phyloP scores from a whole-genome alignment of 92 coral and sea anemone genomes.

The Epizoanthus rinbou region DNA sequence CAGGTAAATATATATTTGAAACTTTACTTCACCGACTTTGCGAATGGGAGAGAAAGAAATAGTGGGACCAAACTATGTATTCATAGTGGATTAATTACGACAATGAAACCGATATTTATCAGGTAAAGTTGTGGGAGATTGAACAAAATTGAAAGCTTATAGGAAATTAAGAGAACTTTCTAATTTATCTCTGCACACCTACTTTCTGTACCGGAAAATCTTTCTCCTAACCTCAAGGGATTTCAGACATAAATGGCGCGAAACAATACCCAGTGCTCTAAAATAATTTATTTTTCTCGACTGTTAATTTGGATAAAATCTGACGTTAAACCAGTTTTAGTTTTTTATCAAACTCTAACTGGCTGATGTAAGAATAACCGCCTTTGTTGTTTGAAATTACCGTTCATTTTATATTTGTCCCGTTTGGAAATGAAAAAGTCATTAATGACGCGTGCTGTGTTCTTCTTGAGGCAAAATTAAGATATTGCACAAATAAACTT shows the following conservation, averaged over 20 bases:
- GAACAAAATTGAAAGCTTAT: background rate
- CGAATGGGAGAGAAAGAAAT: too few species aligned
- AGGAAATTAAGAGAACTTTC: background rate
- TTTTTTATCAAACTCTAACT: conserved; percentile 18
- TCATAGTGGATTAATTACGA: conserved; percentile 8
- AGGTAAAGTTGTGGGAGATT: background rate
- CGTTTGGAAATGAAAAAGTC: background rate
- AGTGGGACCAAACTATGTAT: background rate
- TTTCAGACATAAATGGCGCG: background rate
- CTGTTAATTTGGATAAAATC: conserved; percentile 14
- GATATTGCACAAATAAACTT: background rate
- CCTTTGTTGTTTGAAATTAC: background rate
- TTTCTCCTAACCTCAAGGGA: background rate
- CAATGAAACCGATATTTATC: conserved; percentile 2
- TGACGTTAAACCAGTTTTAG: conserved; percentile 5
- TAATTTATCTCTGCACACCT: conserved; percentile 3
- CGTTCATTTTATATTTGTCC: background rate
- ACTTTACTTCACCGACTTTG: too few species aligned
- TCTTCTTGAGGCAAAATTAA: too few species aligned
- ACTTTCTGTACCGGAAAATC: background rate
- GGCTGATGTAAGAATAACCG: background rate
- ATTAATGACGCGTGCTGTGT: background rate
- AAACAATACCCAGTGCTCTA: background rate
- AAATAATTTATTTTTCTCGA: conserved; percentile 26
- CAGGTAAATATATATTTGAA: conserved; percentile 64